phyloP scores from a whole-genome alignment of 2,797 vertebrate genomes.

The Gymnothorax reevesii region DNA sequence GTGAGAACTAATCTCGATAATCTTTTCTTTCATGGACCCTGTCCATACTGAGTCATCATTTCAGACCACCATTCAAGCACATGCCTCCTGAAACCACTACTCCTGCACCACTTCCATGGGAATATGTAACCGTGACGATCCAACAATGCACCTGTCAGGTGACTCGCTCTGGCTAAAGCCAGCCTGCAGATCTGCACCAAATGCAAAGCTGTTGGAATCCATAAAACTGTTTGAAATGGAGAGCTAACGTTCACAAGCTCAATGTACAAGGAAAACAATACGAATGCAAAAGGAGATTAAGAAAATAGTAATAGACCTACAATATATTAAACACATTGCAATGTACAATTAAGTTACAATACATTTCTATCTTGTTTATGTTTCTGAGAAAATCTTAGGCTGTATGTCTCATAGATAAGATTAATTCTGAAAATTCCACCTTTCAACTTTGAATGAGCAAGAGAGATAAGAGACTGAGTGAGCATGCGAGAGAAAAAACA shows the following conservation, averaged over 20 bases:
- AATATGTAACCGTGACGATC: constrained; percentile 68
- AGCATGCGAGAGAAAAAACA: background rate
- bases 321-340: background rate
- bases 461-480: background rate
- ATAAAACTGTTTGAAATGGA: background rate
- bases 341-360: background rate
- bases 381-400: constrained; percentile 30
- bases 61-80: background rate
- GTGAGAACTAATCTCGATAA: background rate
- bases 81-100: background rate
- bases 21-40: background rate
- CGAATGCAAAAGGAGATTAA: background rate
- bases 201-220: background rate
- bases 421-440: constrained; percentile 5
- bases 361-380: constrained; percentile 23
- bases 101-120: constrained; percentile 58
- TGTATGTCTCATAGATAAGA: constrained; percentile 29
- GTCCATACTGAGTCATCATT: background rate
- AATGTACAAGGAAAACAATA: background rate
- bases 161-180: constrained; percentile 36
- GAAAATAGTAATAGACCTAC: background rate
- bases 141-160: constrained; percentile 46
- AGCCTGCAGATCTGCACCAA: constrained; percentile 28
- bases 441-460: constrained; percentile 28
- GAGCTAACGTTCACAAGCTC: background rate